These are phyloP conservation scores for Megalurothrips usitatus DNA, from an alignment of 2,888 invertebrate genomes.

Conservation along the genomic window DNA sequence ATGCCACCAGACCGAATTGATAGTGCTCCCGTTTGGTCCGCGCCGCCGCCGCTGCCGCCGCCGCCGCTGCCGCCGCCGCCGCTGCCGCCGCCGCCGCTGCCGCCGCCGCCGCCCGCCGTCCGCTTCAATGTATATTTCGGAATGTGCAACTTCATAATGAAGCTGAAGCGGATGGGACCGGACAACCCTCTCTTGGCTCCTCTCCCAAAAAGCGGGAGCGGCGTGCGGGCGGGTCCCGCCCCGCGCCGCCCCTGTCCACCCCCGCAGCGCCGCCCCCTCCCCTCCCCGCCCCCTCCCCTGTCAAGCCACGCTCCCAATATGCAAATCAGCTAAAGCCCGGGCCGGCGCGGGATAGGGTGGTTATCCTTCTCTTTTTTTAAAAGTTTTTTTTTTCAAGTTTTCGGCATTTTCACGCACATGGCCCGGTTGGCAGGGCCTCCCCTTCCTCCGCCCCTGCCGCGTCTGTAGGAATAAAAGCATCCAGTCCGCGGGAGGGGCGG, in stretches of 20 bases:
- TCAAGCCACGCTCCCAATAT: conserved; percentile 22
- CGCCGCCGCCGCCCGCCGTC: neutral
- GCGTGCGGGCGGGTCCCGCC: neutral
- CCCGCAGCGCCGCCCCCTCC: neutral
- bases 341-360: conserved; percentile 17
- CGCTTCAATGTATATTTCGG: conserved; percentile 15
- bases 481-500: neutral
- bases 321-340: conserved; percentile 22
- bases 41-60: neutral
- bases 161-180: neutral
- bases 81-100: neutral
- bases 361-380: conserved; percentile 21
- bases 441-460: neutral
- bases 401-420: conserved; percentile 22
- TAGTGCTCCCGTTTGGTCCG: neutral
- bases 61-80: neutral
- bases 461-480: conserved; percentile 20
- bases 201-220: conserved; percentile 4
- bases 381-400: conserved; percentile 1
- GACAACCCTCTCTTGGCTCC: conserved; percentile 6
- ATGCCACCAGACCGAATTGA: neutral
- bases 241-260: neutral
- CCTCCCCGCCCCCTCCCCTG: neutral
- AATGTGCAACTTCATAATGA: conserved; percentile 26
- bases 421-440: neutral